A percentile compares a stretch with the other conserved stretches of the same genome.
Evolutionary conservation across 2,888 invertebrate species (phyloP).

Genomic region (Lithophane socia): DNA sequence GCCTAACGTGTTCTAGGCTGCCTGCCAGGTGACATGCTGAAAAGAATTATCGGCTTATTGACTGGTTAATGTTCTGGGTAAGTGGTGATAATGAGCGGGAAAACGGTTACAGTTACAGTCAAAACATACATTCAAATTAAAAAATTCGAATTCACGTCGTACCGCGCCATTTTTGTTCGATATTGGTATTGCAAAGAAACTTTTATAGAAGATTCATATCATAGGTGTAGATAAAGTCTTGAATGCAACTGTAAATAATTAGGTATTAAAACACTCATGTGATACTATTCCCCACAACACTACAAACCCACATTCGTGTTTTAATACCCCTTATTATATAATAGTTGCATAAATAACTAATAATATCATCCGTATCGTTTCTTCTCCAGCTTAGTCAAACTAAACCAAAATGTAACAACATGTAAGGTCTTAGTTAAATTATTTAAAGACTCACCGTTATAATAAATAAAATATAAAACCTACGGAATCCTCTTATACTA

Average conservation of each 20-base stretch:
- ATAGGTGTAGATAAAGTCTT: no score
- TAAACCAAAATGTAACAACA: neutral
- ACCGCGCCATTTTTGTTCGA: no score
- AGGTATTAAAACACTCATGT: no score
- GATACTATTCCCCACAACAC: no score
- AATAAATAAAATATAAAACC: neutral
- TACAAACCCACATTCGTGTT: no score
- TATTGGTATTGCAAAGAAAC: no score
- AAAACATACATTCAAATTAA: no score
- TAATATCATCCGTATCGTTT: neutral
- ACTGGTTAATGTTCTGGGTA: constrained; percentile 31
- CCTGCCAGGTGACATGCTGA: constrained; percentile 48
- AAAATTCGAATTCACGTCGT: neutral
- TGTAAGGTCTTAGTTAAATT: neutral
- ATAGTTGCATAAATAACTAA: no score
- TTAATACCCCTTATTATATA: no score
- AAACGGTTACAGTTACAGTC: neutral
- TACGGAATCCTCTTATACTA: constrained; percentile 21
- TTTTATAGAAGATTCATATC: no score
- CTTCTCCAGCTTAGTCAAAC: neutral
- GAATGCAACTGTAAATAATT: no score
- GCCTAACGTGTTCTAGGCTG: constrained; percentile 36
- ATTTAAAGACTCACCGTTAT: neutral
- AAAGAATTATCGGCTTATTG: constrained; percentile 54
- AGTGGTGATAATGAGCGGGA: constrained; percentile 7